phyloP scores from a whole-genome alignment of 2,888 invertebrate species.

The Catocala sponsa region DNA sequence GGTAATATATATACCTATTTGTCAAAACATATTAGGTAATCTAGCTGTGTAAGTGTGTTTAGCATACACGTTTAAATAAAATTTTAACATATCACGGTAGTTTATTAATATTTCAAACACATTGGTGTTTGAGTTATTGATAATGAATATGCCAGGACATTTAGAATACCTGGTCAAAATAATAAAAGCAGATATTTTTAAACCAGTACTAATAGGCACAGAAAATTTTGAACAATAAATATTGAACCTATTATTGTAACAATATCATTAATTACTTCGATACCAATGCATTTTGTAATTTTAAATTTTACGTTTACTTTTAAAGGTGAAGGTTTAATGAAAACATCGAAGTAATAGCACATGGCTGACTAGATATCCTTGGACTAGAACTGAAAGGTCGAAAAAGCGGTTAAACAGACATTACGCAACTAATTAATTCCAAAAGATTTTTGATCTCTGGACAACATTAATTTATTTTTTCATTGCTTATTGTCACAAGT shows the following conservation, averaged over 20 bases:
- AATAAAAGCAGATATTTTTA: too few species aligned
- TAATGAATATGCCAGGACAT: too few species aligned
- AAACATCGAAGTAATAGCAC: slow-evolving; percentile 11
- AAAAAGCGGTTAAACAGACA: slow-evolving; percentile 17
- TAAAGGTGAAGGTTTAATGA: slow-evolving; percentile 21
- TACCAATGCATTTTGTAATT: slow-evolving; percentile 1
- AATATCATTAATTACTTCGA: background rate
- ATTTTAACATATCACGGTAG: too few species aligned
- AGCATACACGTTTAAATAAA: too few species aligned
- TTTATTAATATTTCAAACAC: too few species aligned
- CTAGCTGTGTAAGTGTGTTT: too few species aligned
- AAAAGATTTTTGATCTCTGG: background rate
- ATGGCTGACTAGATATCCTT: slow-evolving; percentile 43
- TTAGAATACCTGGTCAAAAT: too few species aligned
- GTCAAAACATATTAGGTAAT: too few species aligned
- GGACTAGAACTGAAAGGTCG: slow-evolving; percentile 36
- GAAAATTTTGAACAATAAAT: too few species aligned
- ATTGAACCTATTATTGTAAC: background rate
- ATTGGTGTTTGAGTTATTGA: too few species aligned
- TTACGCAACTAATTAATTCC: background rate
- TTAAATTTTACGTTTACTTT: slow-evolving; percentile 15
- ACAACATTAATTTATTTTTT: background rate
- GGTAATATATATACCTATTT: too few species aligned
- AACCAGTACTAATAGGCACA: too few species aligned
- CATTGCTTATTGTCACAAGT: background rate